phyloP scores from a whole-genome alignment of 2,797 vertebrate species.

The Acropternis orthonyx region DNA sequence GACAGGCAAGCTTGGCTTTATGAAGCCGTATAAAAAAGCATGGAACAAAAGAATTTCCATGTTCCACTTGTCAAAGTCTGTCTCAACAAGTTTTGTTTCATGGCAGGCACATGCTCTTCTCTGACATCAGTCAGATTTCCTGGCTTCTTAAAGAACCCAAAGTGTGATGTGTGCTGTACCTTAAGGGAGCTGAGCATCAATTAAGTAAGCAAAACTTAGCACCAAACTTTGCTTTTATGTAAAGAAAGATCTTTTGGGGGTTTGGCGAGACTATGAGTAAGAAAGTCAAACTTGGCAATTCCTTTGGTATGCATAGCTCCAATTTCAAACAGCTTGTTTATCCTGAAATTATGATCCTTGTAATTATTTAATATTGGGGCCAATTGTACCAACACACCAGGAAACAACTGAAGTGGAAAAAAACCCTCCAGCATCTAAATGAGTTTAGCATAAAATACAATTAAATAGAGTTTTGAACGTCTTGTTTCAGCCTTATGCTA shows the following conservation, averaged over 20 bases:
- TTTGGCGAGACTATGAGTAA: neutral
- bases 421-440: neutral
- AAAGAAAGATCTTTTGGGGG: neutral
- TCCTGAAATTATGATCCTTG: constrained; percentile 39
- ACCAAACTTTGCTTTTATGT: neutral
- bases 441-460: neutral
- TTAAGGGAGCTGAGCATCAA: neutral
- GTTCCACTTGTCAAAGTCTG: constrained; percentile 27
- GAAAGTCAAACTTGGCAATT: constrained; percentile 17
- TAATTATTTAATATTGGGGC: constrained; percentile 40
- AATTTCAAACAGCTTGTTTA: constrained; percentile 33
- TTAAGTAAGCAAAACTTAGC: neutral
- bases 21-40: neutral
- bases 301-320: constrained; percentile 12
- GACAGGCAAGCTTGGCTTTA: neutral
- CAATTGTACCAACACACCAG: constrained; percentile 2
- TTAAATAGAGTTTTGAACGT: neutral
- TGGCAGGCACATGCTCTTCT: constrained; percentile 3
- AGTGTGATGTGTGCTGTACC: neutral
- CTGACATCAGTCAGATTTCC: constrained; percentile 9
- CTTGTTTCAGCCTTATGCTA: neutral
- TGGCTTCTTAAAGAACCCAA: neutral
- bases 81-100: constrained; percentile 14
- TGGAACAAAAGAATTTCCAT: constrained; percentile 27
- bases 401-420: constrained; percentile 46